Conservation (phyloP, 2,888 invertebrate genomes). For the Himalopsyche kuldschensis region DNA sequence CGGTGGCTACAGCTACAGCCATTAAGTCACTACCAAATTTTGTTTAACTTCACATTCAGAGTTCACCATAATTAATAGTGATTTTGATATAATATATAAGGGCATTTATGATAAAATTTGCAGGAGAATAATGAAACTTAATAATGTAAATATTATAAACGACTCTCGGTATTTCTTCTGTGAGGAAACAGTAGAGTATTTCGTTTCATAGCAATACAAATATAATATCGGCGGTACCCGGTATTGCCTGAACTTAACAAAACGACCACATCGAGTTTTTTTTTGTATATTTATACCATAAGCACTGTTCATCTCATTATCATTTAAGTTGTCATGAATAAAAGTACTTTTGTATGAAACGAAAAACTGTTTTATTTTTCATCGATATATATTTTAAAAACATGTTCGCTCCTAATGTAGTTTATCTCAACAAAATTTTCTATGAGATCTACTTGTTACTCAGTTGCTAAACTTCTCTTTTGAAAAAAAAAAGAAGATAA, state of each 20-base stretch:
- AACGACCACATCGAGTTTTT: not conserved
- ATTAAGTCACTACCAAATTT: conserved; percentile 25
- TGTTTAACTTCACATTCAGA: conserved; percentile 7
- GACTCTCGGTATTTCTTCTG: not conserved
- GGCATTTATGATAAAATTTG: conserved; percentile 6
- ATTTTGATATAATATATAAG: conserved; percentile 15
- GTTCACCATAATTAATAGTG: not conserved
- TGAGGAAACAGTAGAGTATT: not conserved
- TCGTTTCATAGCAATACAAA: conserved; percentile 11
- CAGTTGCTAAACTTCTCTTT: no score
- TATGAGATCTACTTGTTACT: no score
- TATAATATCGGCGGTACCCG: not conserved
- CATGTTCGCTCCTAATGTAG: no score
- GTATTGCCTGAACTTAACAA: not conserved
- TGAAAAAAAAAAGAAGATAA: no score
- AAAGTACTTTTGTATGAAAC: conserved; percentile 20
- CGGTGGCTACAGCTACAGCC: conserved; percentile 31
- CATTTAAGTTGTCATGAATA: conserved; percentile 35
- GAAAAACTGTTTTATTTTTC: not conserved
- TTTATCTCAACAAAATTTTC: no score
- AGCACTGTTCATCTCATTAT: conserved; percentile 32
- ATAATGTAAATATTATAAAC: not conserved
- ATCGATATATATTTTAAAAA: no score
- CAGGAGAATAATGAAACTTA: not conserved
- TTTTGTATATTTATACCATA: conserved; percentile 22